These are phyloP conservation scores for Diabrotica balteata DNA, from an alignment of 2,888 invertebrate genomes.

Conservation along the genomic window DNA sequence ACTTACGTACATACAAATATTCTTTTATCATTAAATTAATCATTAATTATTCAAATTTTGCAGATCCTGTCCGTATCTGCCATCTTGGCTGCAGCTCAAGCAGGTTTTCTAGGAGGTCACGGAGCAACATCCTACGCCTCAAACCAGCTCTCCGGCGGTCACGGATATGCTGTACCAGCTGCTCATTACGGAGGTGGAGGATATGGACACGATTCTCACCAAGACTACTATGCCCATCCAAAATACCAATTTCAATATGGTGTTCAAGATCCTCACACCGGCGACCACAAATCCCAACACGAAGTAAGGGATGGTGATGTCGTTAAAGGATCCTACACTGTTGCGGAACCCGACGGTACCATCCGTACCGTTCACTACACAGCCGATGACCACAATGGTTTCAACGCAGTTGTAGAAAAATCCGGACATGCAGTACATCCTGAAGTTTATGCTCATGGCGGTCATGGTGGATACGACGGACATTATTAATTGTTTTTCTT, in stretches of 20 bases:
- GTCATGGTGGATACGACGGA: slow-evolving; percentile 2
- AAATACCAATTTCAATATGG: slow-evolving; percentile 65
- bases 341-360: slow-evolving; percentile 65
- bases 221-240: slow-evolving; percentile 59
- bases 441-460: slow-evolving; percentile 23
- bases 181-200: slow-evolving; percentile 27
- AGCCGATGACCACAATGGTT: slow-evolving; percentile 65
- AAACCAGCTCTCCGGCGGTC: slow-evolving; percentile 22
- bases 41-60: background rate
- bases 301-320: slow-evolving; percentile 65
- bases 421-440: slow-evolving; percentile 63
- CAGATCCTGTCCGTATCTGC: slow-evolving; percentile 36
- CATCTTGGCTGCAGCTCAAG: slow-evolving; percentile 34
- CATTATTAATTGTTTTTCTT: slow-evolving; percentile 3
- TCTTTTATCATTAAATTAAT: too few relatives aligned
- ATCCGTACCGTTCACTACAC: slow-evolving; percentile 65
- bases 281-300: slow-evolving; percentile 60
- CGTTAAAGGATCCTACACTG: slow-evolving; percentile 62
- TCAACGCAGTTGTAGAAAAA: slow-evolving; percentile 50
- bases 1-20: too few relatives aligned
- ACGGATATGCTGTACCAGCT: slow-evolving; percentile 16
- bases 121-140: slow-evolving; percentile 27
- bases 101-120: slow-evolving; percentile 25
- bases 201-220: slow-evolving; percentile 8
- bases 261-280: slow-evolving; percentile 67